Base-by-base conservation (phyloP, 2,797 vertebrate species). In the Sebastes minor region DNA sequence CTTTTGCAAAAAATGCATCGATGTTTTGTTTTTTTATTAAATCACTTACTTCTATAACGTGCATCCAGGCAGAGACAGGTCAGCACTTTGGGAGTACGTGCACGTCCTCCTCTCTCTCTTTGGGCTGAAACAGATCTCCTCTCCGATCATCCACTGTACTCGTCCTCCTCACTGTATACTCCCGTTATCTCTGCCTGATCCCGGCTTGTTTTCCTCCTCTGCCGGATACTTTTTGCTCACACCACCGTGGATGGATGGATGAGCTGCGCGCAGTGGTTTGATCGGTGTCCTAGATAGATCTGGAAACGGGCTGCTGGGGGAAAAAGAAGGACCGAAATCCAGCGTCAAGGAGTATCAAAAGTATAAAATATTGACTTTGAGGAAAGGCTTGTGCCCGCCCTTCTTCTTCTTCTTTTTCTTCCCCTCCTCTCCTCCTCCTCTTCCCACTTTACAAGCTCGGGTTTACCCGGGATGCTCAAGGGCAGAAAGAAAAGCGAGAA, bases 401-500 rank as follows among this genome's bases (percentile, higher is more conserved):
- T 90, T 80, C 86, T 85, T 80, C 49, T 49, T 20, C 46, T 49
- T 49, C 46, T 52, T 3, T 22, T 42, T 42, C 38, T 16, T 42
- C 74, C 68, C 85, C 81, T 38, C 75, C 42, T 57, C 90, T 53
- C 81, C 88, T 88, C 89, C 90, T 89, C 87, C 88, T 84, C 87
- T 89, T 86, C 86, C 92, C 74, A 93, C 94, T 95, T 96, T 94
- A 92, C 93, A 88, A 92, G 95, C 89, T 93, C 91, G 93, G 93
- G 93, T 96, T 90, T 95, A 95, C 93, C 93, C 91, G 88, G 94
- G 86, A 92, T 90, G 94, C 94, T 96, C 96, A 94, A 95, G 96
- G 96, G 96, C 97, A 97, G 96, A 96, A 95, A 96, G 96, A 95
- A 95, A 80, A 93, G 88, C 86, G 76, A 77, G 74, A 63, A 77